Conservation (phyloP, 2,113 vertebrate genomes). For the Pseudorectes ferrugineus region DNA sequence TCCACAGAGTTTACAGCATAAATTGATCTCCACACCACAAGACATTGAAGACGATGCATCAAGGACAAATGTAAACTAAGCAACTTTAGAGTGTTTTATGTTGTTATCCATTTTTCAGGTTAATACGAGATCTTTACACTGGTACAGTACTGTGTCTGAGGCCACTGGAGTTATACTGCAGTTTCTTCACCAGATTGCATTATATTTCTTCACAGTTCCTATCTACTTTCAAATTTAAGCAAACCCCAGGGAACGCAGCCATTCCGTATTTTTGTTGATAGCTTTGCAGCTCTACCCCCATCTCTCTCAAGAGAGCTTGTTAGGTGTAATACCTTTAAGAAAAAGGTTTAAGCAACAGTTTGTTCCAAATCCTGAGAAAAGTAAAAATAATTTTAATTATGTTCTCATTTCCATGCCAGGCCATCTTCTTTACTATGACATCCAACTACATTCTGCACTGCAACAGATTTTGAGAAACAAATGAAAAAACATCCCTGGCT, state of each 20-base stretch:
- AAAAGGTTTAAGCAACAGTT: constrained; percentile 58
- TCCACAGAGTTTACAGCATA: background rate
- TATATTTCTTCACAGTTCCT: constrained; percentile 51
- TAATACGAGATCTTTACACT: constrained; percentile 22
- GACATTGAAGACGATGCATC: background rate
- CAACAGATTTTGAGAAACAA: constrained; percentile 13
- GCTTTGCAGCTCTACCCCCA: constrained; percentile 6
- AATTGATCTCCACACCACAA: background rate
- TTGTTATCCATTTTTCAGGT: background rate
- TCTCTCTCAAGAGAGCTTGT: constrained; percentile 62
- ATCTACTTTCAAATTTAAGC: constrained; percentile 57
- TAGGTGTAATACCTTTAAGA: constrained; percentile 61
- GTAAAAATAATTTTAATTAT: constrained; percentile 58
- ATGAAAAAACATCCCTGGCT: background rate
- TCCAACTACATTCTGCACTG: background rate
- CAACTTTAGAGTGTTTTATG: background rate
- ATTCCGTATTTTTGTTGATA: constrained; percentile 31
- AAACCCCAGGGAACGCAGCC: constrained; percentile 23
- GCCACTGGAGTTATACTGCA: background rate
- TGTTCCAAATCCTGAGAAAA: constrained; percentile 44
- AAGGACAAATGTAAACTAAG: background rate
- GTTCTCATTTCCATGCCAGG: constrained; percentile 40
- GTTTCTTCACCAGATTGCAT: constrained; percentile 38
- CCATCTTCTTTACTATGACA: constrained; percentile 25
- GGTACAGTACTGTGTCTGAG: background rate